Conservation (phyloP, 2,888 invertebrate genomes). For the Lepidonotus clava region DNA sequence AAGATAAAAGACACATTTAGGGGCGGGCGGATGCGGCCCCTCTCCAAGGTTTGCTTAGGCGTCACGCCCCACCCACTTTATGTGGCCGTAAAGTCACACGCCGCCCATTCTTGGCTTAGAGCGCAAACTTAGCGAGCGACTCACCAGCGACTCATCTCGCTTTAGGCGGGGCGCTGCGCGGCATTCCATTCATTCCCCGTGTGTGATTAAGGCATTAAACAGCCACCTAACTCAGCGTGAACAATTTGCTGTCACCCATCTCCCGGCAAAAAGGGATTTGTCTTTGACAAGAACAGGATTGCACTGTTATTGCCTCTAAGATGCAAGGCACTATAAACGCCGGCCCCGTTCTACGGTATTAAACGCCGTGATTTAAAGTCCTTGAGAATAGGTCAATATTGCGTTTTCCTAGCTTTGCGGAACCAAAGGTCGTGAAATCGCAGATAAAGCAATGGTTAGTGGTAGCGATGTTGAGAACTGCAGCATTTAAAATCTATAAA, state of each 20-base stretch:
- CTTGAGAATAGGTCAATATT: no score
- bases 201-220: constrained; percentile 27
- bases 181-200: background rate
- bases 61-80: background rate
- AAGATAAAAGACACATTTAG: background rate
- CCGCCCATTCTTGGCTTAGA: no score
- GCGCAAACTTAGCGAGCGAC: no score
- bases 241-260: constrained; percentile 32
- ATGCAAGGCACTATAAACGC: no score
- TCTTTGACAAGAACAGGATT: constrained; percentile 11
- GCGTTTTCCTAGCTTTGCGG: no score
- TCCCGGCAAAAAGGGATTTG: constrained; percentile 16
- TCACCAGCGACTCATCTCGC: background rate
- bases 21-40: background rate
- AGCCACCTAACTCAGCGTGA: constrained; percentile 23
- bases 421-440: no score
- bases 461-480: no score
- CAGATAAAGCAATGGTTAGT: no score
- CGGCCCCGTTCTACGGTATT: no score
- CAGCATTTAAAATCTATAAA: no score
- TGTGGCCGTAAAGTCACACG: background rate
- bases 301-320: background rate
- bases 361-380: no score
- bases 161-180: background rate
- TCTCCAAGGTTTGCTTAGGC: background rate